phyloP scores from a whole-genome alignment of 2,113 vertebrate species.

The Anoplopoma fimbria region DNA sequence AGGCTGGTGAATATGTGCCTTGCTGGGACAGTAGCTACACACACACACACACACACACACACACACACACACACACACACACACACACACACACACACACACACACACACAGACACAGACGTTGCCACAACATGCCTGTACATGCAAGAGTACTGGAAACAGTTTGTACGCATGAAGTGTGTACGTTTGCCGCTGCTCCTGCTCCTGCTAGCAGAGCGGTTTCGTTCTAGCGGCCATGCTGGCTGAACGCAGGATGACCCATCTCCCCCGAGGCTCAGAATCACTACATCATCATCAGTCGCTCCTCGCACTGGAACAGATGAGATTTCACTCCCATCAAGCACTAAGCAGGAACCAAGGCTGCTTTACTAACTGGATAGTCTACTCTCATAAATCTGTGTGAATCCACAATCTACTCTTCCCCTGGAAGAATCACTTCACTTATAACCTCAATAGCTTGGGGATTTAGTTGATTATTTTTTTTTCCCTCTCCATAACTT shows the following conservation, averaged over 20 bases:
- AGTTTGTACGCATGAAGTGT: conserved; percentile 31
- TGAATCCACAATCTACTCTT: conserved; percentile 46
- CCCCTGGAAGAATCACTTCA: conserved; percentile 38
- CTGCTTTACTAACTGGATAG: conserved; percentile 65
- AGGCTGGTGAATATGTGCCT: conserved; percentile 40
- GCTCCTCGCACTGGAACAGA: conserved; percentile 75
- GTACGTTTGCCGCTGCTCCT: conserved; percentile 19
- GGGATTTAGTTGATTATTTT: conserved; percentile 8
- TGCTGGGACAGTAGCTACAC: conserved; percentile 46
- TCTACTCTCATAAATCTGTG: conserved; percentile 59
- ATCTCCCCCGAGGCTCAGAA: conserved; percentile 74
- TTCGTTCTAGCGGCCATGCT: conserved; percentile 60
- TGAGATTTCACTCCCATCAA: conserved; percentile 76
- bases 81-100: too few species aligned
- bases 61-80: too few species aligned
- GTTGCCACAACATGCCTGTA: conserved; percentile 58
- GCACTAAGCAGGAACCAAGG: conserved; percentile 59
- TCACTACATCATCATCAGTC: conserved; percentile 80
- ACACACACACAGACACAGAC: neutral
- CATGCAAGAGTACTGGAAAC: conserved; percentile 53
- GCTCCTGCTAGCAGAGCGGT: conserved; percentile 53
- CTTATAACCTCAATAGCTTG: conserved; percentile 16
- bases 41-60: neutral
- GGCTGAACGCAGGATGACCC: conserved; percentile 80
- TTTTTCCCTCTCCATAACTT: neutral